phyloP scores from a whole-genome alignment of 1,140 invertebrate genomes.

The Heliconius himera region DNA sequence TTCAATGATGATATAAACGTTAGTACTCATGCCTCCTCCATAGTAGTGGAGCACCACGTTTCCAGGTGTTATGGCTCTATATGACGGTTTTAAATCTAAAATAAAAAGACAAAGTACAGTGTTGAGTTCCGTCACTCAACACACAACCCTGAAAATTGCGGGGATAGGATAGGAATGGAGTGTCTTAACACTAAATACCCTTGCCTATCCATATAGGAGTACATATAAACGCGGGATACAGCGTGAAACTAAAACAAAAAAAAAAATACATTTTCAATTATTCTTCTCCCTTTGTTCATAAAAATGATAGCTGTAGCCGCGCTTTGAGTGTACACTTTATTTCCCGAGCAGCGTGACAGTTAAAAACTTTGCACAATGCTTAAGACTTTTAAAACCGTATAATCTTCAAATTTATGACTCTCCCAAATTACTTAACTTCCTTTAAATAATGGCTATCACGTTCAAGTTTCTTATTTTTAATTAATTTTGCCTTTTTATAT shows the following conservation, averaged over 20 bases:
- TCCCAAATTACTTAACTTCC: conserved; percentile 28
- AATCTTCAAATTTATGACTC: conserved; percentile 29
- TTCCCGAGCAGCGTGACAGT: neutral
- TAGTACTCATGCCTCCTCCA: too few relatives aligned
- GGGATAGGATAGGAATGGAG: neutral
- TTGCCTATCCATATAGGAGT: neutral
- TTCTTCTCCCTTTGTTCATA: neutral
- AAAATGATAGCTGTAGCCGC: neutral
- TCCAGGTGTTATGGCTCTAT: too few relatives aligned
- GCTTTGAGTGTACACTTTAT: neutral
- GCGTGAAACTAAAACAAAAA: too few relatives aligned
- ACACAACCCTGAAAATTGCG: too few relatives aligned
- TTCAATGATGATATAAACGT: too few relatives aligned
- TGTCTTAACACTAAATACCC: neutral
- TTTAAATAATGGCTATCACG: conserved; percentile 19
- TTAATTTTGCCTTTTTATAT: conserved; percentile 2
- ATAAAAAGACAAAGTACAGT: too few relatives aligned
- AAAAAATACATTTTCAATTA: neutral
- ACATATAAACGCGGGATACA: too few relatives aligned
- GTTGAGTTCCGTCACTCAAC: too few relatives aligned
- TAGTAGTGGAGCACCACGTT: too few relatives aligned
- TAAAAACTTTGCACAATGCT: conserved; percentile 16
- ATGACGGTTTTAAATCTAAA: too few relatives aligned
- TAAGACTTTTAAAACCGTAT: conserved; percentile 25
- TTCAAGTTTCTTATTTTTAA: neutral